A percentile compares a stretch with the other conserved stretches of the same genome.
Evolutionary conservation across 2,113 vertebrate genomes (phyloP).

Genomic region (Caranx melampygus): DNA sequence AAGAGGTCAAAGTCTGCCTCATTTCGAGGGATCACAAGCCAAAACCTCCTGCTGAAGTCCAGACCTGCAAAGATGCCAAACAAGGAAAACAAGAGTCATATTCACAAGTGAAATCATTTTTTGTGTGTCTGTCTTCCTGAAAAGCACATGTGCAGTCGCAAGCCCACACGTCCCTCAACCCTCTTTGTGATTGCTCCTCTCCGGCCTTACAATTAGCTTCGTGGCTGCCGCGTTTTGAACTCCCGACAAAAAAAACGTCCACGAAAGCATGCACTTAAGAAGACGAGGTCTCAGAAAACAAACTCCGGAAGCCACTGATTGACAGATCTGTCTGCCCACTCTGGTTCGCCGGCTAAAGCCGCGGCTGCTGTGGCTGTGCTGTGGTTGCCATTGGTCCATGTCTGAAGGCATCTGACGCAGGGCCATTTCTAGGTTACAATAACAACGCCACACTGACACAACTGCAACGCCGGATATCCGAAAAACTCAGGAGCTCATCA

Average conservation of each 20-base stretch:
- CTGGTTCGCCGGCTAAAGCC: conserved; percentile 66
- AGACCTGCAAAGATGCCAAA: background rate
- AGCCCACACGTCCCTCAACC: conserved; percentile 54
- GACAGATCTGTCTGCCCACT: conserved; percentile 78
- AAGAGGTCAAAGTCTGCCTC: background rate
- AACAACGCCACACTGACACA: conserved; percentile 70
- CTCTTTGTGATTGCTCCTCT: conserved; percentile 30
- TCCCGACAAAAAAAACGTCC: conserved; percentile 28
- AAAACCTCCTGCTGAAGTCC: background rate
- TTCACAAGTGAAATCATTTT: conserved; percentile 2
- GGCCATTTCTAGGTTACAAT: conserved; percentile 77
- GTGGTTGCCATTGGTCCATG: conserved; percentile 61
- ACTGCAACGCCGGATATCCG: conserved; percentile 80
- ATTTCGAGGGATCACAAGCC: background rate
- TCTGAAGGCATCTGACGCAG: conserved; percentile 68
- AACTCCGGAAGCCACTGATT: conserved; percentile 82
- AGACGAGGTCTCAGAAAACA: conserved; percentile 69
- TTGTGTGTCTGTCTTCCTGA: conserved; percentile 26
- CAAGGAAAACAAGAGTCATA: background rate
- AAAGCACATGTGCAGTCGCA: conserved; percentile 18
- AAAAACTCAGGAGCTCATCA: conserved; percentile 62
- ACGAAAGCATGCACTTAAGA: conserved; percentile 73
- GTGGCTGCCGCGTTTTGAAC: conserved; percentile 60
- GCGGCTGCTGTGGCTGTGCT: conserved; percentile 70
- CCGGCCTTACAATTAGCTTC: conserved; percentile 71